phyloP scores from a whole-genome alignment of 2,888 invertebrate species.

The Drosophila engyochracea region DNA sequence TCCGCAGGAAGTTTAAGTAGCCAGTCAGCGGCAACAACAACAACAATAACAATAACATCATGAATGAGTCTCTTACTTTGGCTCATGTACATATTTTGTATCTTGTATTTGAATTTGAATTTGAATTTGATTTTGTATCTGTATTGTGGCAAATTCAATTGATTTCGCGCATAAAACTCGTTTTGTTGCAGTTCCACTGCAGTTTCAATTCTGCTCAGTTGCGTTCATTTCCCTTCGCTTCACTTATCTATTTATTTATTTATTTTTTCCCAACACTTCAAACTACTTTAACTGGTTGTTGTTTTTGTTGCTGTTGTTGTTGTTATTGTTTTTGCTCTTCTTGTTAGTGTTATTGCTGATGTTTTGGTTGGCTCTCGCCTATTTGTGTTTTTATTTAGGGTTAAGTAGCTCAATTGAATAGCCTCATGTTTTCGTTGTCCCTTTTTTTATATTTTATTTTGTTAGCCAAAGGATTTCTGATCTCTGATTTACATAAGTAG shows the following conservation, averaged over 20 bases:
- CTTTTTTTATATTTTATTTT: conserved; percentile 20
- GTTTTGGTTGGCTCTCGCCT: conserved; percentile 31
- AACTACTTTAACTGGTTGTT: conserved; percentile 62
- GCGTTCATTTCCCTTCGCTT: conserved; percentile 14
- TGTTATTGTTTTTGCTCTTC: conserved; percentile 29
- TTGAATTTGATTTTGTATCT: conserved; percentile 31
- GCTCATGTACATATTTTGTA: conserved; percentile 33
- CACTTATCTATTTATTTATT: conserved; percentile 45
- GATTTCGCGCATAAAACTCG: conserved; percentile 62
- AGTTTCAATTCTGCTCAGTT: conserved; percentile 19
- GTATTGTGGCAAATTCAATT: conserved; percentile 62
- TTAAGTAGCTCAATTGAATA: conserved; percentile 58
- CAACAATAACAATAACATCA: conserved; percentile 23
- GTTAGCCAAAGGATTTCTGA: conserved; percentile 26
- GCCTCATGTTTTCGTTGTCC: conserved; percentile 19
- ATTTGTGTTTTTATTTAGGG: conserved; percentile 51
- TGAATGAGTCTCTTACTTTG: conserved; percentile 23
- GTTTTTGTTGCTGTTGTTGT: conserved; percentile 31
- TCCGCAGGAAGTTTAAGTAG: conserved; percentile 78
- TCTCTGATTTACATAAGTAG: conserved; percentile 25
- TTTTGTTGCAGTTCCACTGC: conserved; percentile 47
- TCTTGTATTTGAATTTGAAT: conserved; percentile 29
- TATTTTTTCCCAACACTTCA: conserved; percentile 56
- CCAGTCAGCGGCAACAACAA: conserved; percentile 47
- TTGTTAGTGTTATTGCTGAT: conserved; percentile 32